Base-by-base conservation (phyloP, 2,888 invertebrate species). In the Zelleria hepariella region DNA sequence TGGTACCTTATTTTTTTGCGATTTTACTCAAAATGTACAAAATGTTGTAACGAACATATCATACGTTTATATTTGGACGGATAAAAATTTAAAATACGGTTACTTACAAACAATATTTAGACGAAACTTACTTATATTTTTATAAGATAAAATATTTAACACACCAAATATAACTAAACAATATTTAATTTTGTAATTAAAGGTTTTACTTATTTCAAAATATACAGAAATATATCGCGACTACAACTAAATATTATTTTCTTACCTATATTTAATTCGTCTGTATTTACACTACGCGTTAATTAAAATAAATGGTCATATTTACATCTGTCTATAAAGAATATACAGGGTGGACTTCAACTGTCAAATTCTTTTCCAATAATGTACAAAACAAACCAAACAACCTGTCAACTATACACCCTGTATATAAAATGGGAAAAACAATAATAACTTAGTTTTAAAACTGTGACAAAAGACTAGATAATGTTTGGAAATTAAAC, bases 401-500 rank as follows among this genome's bases (percentile, higher is more conserved):
- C 15, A 42, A 42, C 15, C 32, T 42, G 32, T 42, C 32, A 42
- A 42, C 32, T 42, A 15, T 15, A 42, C 32, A 42, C 32, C 32
- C 32, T 32, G 21, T 57, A 42, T 57, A 42, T 32, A 32, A 27
- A 27, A 21, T 47, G 51, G 58, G 18, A 23, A 52, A 58, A 58
- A 51, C 23, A 57, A 57, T 25, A 55, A 32, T 51, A 27, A 32
- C 32, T 32, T 32, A 55, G 48, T 42, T 25, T 58, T 57, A 87
- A 87, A 87, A 87, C 87, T 87, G 87, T 87, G 86, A 86, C 79
- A 75, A 72, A 78, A 85, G 87, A 88, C 87, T 88, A 88, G 87
- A 88, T 79, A 42, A 79, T 75, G 81, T 78, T 85, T 82, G 80
- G 78, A 77, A 78, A 74, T 74, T 73, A 74, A 74, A 72, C 73